Percentiles rank a stretch among this genome's conserved stretches.
Conservation (phyloP, 2,888 invertebrate genomes). For the Idaea straminata region DNA sequence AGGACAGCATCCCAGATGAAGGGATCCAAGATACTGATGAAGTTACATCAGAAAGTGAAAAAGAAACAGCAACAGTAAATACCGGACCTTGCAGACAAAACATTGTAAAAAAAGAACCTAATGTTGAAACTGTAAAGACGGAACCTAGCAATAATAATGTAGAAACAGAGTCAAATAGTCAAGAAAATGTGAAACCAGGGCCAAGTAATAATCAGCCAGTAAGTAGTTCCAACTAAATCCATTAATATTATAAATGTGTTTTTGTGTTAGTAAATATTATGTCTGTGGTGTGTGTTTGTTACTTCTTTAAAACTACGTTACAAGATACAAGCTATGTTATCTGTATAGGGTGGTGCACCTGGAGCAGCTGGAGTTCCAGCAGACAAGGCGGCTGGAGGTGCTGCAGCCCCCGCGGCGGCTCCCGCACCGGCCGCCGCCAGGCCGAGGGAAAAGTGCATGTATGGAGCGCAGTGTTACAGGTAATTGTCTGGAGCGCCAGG, state of each 20-base stretch:
- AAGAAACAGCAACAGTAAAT: not conserved
- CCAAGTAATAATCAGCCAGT: constrained; percentile 45
- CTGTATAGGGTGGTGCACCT: not conserved
- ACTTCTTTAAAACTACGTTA: too few relatives aligned
- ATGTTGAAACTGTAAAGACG: constrained; percentile 15
- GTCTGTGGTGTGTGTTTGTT: too few relatives aligned
- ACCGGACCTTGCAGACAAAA: not conserved
- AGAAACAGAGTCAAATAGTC: constrained; percentile 23
- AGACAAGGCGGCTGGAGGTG: not conserved
- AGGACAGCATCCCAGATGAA: not conserved
- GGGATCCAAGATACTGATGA: not conserved
- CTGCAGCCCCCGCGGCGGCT: constrained; percentile 1
- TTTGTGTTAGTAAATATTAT: too few relatives aligned
- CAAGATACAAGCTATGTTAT: not conserved
- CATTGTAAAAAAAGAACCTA: constrained; percentile 35
- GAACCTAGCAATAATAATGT: constrained; percentile 24
- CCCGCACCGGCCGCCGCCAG: constrained; percentile 19
- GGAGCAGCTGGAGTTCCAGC: not conserved
- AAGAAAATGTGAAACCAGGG: constrained; percentile 31
- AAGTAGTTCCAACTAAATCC: constrained; percentile 14
- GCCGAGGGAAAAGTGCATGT: constrained; percentile 80
- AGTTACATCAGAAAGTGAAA: not conserved
- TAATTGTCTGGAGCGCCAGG: constrained; percentile 29
- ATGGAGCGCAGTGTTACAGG: constrained; percentile 83
- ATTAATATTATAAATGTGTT: constrained; percentile 5